Evolutionary conservation across 2,113 vertebrate genomes (phyloP).

Genomic region (Antigone vipio): DNA sequence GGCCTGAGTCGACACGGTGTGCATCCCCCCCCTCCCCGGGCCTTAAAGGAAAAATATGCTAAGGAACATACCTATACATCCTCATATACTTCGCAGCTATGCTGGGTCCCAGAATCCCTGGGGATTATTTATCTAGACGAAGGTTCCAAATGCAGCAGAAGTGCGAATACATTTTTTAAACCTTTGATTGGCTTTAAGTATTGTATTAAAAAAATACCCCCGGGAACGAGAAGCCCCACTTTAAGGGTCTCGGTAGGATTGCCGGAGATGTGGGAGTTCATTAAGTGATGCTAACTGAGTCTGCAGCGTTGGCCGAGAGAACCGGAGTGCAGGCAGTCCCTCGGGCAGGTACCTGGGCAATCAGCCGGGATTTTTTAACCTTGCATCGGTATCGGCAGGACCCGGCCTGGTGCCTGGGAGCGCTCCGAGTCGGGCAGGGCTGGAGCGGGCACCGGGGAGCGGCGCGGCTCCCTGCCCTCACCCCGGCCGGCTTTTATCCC

Average conservation of each 20-base stretch:
- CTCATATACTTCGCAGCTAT: fast-evolving
- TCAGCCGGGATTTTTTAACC: background rate
- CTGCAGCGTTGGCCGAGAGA: background rate
- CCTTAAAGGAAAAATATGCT: background rate
- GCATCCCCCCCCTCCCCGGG: background rate
- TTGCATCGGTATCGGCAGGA: background rate
- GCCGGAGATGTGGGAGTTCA: background rate
- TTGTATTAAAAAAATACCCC: background rate
- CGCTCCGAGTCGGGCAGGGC: background rate
- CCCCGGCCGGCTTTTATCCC: background rate
- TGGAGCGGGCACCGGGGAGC: background rate
- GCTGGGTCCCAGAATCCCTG: background rate
- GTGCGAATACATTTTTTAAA: background rate
- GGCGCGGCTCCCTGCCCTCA: background rate
- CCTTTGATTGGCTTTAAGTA: background rate
- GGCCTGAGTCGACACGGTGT: background rate
- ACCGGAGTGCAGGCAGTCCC: background rate
- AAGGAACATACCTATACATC: background rate
- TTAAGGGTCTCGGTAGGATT: background rate
- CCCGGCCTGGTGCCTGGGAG: background rate
- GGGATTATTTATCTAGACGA: background rate
- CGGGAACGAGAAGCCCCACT: background rate
- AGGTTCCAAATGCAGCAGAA: background rate
- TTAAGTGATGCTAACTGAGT: background rate
- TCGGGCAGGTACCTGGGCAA: background rate